Evolutionary conservation across 2,888 invertebrate species (phyloP).

Genomic region (Pyrrhia umbra): DNA sequence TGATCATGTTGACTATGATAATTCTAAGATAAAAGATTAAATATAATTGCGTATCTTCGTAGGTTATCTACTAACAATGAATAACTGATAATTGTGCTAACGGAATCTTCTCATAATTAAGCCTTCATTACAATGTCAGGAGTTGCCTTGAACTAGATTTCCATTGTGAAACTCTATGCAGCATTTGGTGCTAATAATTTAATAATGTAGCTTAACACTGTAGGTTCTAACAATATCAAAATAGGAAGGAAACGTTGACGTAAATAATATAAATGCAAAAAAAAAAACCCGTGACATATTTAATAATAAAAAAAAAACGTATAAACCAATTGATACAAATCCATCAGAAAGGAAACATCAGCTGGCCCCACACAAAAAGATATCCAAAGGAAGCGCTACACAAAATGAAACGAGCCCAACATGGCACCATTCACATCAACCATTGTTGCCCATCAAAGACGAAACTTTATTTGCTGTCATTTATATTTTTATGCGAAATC

Average conservation of each 20-base stretch:
- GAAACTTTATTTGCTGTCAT: conserved; percentile 85
- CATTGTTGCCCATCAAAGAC: conserved; percentile 76
- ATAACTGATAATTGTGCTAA: conserved; percentile 17
- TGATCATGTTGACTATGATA: too few relatives aligned
- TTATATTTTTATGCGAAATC: conserved; percentile 79
- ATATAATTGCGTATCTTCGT: conserved; percentile 1
- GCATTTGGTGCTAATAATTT: background rate
- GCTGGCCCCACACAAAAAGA: conserved; percentile 63
- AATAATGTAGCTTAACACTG: too few relatives aligned
- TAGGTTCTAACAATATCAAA: background rate
- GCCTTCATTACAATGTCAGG: conserved; percentile 13
- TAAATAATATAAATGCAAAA: conserved; percentile 29
- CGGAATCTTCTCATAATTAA: conserved; percentile 28
- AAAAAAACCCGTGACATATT: conserved; percentile 41
- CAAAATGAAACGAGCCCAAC: conserved; percentile 58
- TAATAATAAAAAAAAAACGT: conserved; percentile 52
- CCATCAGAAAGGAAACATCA: conserved; percentile 69
- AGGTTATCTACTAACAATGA: conserved; percentile 19
- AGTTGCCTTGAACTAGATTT: conserved; percentile 26
- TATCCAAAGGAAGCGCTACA: conserved; percentile 66
- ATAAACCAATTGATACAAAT: conserved; percentile 73
- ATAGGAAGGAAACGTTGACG: conserved; percentile 5
- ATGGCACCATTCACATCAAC: conserved; percentile 68
- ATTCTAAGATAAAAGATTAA: background rate
- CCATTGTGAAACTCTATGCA: background rate